Conservation (phyloP, 2,797 vertebrate genomes). For the Masticophis lateralis region DNA sequence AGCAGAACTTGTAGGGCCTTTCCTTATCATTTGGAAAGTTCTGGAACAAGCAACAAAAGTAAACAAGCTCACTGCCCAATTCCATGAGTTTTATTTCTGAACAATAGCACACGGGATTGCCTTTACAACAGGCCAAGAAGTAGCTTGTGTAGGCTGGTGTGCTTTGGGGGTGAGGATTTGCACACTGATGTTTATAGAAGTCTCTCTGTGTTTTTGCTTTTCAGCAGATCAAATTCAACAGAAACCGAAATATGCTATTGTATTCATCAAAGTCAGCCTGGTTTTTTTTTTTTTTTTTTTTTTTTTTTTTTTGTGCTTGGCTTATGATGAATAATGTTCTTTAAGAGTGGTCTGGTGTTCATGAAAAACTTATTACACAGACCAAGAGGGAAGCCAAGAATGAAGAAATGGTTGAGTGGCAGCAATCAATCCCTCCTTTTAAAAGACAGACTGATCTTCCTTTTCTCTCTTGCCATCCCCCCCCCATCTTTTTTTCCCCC, state of each 20-base stretch:
- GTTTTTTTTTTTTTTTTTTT: conserved; percentile 4
- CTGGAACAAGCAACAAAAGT: conserved; percentile 54
- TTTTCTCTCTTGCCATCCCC: conserved; percentile 44
- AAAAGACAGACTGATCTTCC: conserved; percentile 75
- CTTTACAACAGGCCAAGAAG: conserved; percentile 51
- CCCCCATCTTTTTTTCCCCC: too few relatives aligned
- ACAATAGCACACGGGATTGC: not conserved
- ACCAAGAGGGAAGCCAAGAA: conserved; percentile 77
- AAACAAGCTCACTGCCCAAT: not conserved
- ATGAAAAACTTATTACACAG: conserved; percentile 87
- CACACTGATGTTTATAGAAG: conserved; percentile 75
- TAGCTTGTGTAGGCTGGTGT: not conserved
- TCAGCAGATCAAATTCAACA: conserved; percentile 81
- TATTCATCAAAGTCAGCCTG: conserved; percentile 82
- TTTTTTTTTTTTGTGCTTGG: conserved; percentile 79
- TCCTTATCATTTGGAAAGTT: conserved; percentile 69
- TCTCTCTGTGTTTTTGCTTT: conserved; percentile 70
- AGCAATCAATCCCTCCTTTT: conserved; percentile 90
- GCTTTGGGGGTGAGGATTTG: not conserved
- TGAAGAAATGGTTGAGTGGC: conserved; percentile 89
- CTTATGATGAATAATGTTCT: conserved; percentile 89
- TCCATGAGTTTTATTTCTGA: not conserved
- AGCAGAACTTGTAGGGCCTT: conserved; percentile 57
- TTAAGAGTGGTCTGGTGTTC: conserved; percentile 86
- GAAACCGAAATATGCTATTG: conserved; percentile 86